Evolutionary conservation across 1,140 invertebrate species (phyloP).

Genomic region (Ctenoplectra terminalis): DNA sequence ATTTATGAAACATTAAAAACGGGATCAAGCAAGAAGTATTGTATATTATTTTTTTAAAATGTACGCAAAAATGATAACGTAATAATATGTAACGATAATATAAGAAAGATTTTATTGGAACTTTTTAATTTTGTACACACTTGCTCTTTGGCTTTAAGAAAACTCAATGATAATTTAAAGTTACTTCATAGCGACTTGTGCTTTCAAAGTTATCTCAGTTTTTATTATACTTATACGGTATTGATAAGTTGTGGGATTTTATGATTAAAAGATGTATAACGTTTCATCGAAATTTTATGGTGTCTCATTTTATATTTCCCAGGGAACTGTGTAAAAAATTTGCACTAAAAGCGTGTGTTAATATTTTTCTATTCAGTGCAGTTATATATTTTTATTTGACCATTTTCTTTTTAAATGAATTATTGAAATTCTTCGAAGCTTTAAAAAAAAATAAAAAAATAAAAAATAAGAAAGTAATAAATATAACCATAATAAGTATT

Average conservation of each 20-base stretch:
- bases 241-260: neutral
- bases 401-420: too few relatives aligned
- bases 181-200: slow-evolving; percentile 10
- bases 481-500: too few relatives aligned
- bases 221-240: neutral
- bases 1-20: slow-evolving; percentile 13
- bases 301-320: slow-evolving; percentile 11
- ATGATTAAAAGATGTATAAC: neutral
- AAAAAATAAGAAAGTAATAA: too few relatives aligned
- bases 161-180: neutral
- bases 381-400: too few relatives aligned
- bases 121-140: neutral
- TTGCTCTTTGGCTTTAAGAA: neutral
- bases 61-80: neutral
- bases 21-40: slow-evolving; percentile 16
- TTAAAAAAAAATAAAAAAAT: too few relatives aligned
- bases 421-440: too few relatives aligned
- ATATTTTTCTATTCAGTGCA: too few relatives aligned
- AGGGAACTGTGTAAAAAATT: too few relatives aligned
- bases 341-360: too few relatives aligned
- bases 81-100: neutral
- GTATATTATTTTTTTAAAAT: neutral
- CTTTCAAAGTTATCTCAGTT: slow-evolving; percentile 40
- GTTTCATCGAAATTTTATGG: neutral
- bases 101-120: neutral